Percentiles rank a stretch among this genome's conserved stretches.
phyloP scores from a whole-genome alignment of 2,888 invertebrate genomes.

The Isoperla grammatica region DNA sequence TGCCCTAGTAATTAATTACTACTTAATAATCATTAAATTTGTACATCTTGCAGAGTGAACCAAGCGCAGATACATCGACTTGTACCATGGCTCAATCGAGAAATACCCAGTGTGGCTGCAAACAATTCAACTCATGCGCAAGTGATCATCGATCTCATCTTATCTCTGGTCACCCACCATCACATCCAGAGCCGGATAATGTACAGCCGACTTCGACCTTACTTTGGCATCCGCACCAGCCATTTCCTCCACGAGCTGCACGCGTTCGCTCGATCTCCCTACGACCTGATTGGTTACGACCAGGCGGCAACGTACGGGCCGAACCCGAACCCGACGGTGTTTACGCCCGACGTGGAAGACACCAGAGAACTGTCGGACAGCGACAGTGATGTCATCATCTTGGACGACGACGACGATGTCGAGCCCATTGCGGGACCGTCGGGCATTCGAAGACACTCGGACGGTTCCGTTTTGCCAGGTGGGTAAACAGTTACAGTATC shows the following conservation, averaged over 20 bases:
- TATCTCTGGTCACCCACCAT: constrained; percentile 60
- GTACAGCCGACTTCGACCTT: constrained; percentile 60
- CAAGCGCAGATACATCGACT: constrained; percentile 76
- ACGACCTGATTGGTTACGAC: constrained; percentile 66
- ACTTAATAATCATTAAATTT: no score
- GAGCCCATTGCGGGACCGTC: background rate
- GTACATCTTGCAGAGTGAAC: constrained; percentile 62
- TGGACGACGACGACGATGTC: background rate
- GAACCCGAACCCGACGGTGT: background rate
- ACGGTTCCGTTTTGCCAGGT: background rate
- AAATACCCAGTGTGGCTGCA: constrained; percentile 39
- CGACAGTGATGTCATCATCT: constrained; percentile 12
- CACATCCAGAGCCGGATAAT: constrained; percentile 66
- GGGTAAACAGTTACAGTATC: no score
- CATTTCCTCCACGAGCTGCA: constrained; percentile 89
- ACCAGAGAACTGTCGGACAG: background rate
- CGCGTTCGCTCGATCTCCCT: constrained; percentile 80
- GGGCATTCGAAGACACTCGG: background rate
- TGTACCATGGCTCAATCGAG: constrained; percentile 83
- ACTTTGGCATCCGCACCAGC: constrained; percentile 60
- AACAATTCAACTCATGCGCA: no score
- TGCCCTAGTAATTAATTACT: no score
- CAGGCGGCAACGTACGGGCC: constrained; percentile 19
- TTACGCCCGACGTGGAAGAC: background rate
- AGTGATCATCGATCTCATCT: constrained; percentile 62